These are phyloP conservation scores for Autographa gamma DNA, from an alignment of 2,888 invertebrate species.

Conservation along the genomic window DNA sequence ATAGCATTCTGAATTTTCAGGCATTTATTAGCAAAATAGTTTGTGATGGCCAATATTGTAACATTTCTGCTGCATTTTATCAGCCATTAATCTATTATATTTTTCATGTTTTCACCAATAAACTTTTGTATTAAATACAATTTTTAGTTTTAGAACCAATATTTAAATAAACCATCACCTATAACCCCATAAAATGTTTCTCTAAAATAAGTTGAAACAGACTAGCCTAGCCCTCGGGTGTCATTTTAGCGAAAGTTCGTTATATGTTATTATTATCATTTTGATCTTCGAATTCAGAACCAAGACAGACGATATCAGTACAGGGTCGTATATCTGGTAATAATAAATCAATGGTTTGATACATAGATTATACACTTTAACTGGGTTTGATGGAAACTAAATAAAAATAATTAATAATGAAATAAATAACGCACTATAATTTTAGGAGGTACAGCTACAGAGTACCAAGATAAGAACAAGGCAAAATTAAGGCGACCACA, in stretches of 20 bases:
- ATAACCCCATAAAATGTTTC: constrained; percentile 84
- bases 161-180: constrained; percentile 87
- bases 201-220: constrained; percentile 54
- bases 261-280: no score
- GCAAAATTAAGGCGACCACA: no score
- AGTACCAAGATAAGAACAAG: no score
- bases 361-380: no score
- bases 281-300: no score
- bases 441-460: no score
- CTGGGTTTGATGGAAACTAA: no score
- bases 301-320: no score
- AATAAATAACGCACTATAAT: no score
- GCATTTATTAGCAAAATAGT: constrained; percentile 88
- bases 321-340: no score
- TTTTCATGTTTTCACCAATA: constrained; percentile 90
- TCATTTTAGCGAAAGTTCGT: not conserved
- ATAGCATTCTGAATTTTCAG: constrained; percentile 87
- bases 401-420: no score
- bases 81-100: constrained; percentile 89
- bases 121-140: constrained; percentile 89
- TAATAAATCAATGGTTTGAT: no score
- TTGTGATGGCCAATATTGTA: constrained; percentile 89
- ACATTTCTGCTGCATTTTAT: constrained; percentile 89
- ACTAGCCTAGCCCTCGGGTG: not conserved
- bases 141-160: constrained; percentile 89